Evolutionary conservation across 2,888 invertebrate genomes (phyloP), one percentile per base, ranked within the genome.

Genomic region (Lymantria monacha): DNA sequence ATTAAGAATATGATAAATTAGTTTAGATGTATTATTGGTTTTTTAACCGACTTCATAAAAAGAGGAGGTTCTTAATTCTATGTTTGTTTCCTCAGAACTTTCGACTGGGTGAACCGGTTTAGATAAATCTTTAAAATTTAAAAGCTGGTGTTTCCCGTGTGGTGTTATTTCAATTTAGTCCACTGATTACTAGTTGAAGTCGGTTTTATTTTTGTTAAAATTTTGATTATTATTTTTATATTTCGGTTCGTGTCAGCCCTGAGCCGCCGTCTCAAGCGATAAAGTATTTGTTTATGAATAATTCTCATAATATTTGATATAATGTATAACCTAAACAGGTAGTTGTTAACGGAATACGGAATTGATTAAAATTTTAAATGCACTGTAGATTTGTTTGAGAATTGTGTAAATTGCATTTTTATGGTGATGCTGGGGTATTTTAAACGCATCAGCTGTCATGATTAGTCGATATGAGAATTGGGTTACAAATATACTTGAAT

Each of bases 241-340:
- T 22, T 33, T 33, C 1, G 15, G 14, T 45, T 22, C 10, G 3
- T 45, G 42, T 8, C 30, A 42, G 30, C 42, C 42, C 42, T 30
- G 3, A 9, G 1, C 49, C 37, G n/a, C 49, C 42, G 7, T 31
- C 33, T 53, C 55, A 46, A 46, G 33, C 57, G 51, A 66, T 66
- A 66, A 58, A 61, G 22, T 69, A 66, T 69, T 69, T 69, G 69
- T 69, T 69, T 60, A 69, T 66, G 63, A 66, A 60, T 66, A 58
- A 57, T 66, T 66, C 37, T 13, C 22, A 41, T 66, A 68, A 66
- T 68, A 53, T 53, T 59, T 53, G 49, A 50, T 46, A 44, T 61
- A 55, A 63, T 44, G 42, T 50, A 57, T 41, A 12, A 15, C 30
- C 31, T 55, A 43, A 58, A 53, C 54, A 49, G 33, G 60, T 58